phyloP scores from a whole-genome alignment of 2,888 invertebrate species.

The Drosophila greeni region DNA sequence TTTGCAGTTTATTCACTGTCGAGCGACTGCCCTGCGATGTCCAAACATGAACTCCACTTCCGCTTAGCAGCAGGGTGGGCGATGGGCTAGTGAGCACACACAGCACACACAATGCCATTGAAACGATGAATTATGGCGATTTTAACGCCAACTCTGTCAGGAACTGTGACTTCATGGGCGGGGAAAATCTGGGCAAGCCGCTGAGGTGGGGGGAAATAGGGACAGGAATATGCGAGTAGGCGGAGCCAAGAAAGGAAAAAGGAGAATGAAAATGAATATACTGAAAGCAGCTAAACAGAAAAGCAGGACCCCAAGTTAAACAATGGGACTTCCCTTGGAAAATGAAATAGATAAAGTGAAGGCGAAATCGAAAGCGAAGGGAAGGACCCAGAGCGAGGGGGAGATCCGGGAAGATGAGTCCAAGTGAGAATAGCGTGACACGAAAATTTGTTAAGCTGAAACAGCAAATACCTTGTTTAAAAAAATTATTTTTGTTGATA shows the following conservation, averaged over 20 bases:
- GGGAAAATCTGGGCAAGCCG: neutral
- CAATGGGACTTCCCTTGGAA: slow-evolving; percentile 21
- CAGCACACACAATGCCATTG: slow-evolving; percentile 53
- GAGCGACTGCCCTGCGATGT: slow-evolving; percentile 45
- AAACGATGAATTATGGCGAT: slow-evolving; percentile 71
- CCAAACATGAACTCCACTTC: slow-evolving; percentile 66
- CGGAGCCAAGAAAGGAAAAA: slow-evolving; percentile 37
- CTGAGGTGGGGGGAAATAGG: neutral
- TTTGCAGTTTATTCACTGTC: slow-evolving; percentile 20
- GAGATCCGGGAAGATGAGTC: no score
- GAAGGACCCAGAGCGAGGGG: neutral
- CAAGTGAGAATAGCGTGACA: slow-evolving; percentile 1
- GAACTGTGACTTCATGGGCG: slow-evolving; percentile 7
- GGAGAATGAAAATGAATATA: slow-evolving; percentile 38
- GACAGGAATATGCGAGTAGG: slow-evolving; percentile 12
- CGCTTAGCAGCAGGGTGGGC: slow-evolving; percentile 18
- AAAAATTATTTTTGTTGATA: neutral
- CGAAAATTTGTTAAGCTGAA: neutral
- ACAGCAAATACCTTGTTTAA: neutral
- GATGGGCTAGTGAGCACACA: neutral
- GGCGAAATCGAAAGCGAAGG: neutral
- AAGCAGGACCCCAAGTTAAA: slow-evolving; percentile 35
- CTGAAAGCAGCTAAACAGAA: slow-evolving; percentile 26
- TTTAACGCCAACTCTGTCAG: slow-evolving; percentile 63
- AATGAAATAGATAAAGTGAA: neutral